These are phyloP conservation scores for Drosophila equinoxialis DNA, from an alignment of 1,140 invertebrate species.

Conservation along the genomic window DNA sequence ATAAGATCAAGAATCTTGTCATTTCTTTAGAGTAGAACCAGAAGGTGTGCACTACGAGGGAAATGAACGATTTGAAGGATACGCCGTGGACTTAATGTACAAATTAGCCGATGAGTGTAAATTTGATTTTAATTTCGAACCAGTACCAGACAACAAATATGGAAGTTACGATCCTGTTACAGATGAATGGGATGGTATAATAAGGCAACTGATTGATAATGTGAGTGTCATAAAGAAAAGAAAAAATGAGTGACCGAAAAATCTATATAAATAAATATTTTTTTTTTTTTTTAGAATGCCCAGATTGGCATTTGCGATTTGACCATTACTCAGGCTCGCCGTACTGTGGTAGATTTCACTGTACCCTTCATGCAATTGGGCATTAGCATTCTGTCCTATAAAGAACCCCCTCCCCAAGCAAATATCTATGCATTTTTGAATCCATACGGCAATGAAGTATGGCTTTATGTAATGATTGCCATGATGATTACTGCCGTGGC, in stretches of 20 bases:
- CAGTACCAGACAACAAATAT: constrained; percentile 88
- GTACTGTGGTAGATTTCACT: constrained; percentile 93
- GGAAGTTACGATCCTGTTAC: constrained; percentile 87
- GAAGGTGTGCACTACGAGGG: constrained; percentile 77
- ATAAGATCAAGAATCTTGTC: not conserved
- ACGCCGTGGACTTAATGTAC: constrained; percentile 89
- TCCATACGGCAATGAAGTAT: constrained; percentile 95
- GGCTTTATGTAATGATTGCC: constrained; percentile 96
- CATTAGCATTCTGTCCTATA: constrained; percentile 93
- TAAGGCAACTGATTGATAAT: constrained; percentile 90
- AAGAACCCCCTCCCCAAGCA: constrained; percentile 93
- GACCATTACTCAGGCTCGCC: constrained; percentile 93
- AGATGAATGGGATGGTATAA: constrained; percentile 93
- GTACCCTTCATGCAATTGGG: constrained; percentile 95
- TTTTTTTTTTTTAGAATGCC: constrained; percentile 86
- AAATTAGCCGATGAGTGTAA: constrained; percentile 87
- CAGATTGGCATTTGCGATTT: constrained; percentile 95
- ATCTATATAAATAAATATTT: not conserved
- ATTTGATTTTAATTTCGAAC: constrained; percentile 90
- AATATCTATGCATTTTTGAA: constrained; percentile 95
- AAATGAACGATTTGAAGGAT: constrained; percentile 88
- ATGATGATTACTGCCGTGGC: constrained; percentile 95
- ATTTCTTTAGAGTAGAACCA: constrained; percentile 48
- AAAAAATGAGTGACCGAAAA: not conserved
- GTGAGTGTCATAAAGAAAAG: constrained; percentile 45